Conservation (phyloP, 1,140 invertebrate species). For the Wiebesia pumilae region DNA sequence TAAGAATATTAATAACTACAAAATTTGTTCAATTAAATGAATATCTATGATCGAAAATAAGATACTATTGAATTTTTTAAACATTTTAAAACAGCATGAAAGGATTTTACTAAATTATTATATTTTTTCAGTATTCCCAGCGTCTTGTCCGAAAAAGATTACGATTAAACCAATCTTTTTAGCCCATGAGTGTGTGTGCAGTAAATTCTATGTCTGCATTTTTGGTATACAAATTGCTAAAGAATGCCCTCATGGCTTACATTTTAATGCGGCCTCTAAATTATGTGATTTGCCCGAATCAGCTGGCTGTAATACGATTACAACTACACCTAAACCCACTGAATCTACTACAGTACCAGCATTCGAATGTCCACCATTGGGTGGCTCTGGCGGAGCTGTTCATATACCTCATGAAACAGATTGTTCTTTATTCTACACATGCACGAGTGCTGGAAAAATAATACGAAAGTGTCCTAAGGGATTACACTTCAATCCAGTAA, state of each 20-base stretch:
- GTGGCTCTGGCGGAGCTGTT: not conserved
- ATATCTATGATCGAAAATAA: no score
- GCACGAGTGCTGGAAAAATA: not conserved
- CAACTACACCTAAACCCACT: not conserved
- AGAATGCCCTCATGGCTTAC: not conserved
- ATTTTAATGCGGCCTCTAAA: slow-evolving; percentile 17
- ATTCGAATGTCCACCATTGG: not conserved
- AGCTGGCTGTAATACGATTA: not conserved
- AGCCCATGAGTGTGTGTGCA: slow-evolving; percentile 35
- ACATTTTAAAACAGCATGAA: no score
- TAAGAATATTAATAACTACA: no score
- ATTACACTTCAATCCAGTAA: slow-evolving; percentile 29
- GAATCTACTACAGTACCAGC: not conserved
- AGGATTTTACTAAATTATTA: no score
- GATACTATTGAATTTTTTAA: no score
- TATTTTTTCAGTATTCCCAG: slow-evolving; percentile 20
- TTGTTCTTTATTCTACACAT: slow-evolving; percentile 28
- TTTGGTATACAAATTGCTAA: slow-evolving; percentile 14
- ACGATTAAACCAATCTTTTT: not conserved
- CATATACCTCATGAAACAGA: slow-evolving; percentile 35
- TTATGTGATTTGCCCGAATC: not conserved
- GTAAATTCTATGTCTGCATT: slow-evolving; percentile 26
- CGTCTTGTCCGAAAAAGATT: slow-evolving; percentile 13
- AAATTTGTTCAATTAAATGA: no score
- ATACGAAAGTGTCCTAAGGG: slow-evolving; percentile 7